These are phyloP conservation scores for Dromococcyx pavoninus DNA, from an alignment of 2,797 vertebrate species.

Conservation along the genomic window DNA sequence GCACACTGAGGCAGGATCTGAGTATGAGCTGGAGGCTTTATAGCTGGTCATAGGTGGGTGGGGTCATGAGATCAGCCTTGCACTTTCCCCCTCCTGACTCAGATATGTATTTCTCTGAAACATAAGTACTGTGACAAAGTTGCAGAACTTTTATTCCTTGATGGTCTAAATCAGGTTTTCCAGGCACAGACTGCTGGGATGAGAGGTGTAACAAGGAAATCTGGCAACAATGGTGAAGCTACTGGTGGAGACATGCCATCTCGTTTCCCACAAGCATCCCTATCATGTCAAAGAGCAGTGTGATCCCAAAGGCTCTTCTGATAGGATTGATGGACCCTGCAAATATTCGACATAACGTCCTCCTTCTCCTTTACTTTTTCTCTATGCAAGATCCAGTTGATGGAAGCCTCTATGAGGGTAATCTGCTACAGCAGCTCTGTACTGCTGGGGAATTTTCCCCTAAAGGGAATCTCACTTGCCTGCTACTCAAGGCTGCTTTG, in stretches of 20 bases:
- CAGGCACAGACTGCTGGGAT: neutral
- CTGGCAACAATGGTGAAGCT: neutral
- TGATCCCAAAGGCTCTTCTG: neutral
- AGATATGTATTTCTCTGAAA: neutral
- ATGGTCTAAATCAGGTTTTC: neutral
- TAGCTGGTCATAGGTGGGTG: neutral
- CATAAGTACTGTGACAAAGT: neutral
- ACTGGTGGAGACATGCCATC: neutral
- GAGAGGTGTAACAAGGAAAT: neutral
- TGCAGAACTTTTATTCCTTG: neutral
- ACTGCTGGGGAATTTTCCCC: neutral
- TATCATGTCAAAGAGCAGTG: rapidly evolving
- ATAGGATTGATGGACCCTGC: neutral
- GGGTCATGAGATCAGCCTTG: neutral
- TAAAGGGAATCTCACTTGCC: neutral
- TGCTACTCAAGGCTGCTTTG: neutral
- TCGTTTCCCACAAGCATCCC: neutral
- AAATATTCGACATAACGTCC: neutral
- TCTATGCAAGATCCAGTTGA: neutral
- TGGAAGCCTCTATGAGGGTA: neutral
- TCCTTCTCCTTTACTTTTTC: neutral
- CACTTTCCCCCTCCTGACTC: neutral
- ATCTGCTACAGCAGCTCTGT: neutral
- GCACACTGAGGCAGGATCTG: neutral
- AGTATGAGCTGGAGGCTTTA: neutral